Conservation (phyloP, 2,888 invertebrate species). For the Podotricha telesiphe region DNA sequence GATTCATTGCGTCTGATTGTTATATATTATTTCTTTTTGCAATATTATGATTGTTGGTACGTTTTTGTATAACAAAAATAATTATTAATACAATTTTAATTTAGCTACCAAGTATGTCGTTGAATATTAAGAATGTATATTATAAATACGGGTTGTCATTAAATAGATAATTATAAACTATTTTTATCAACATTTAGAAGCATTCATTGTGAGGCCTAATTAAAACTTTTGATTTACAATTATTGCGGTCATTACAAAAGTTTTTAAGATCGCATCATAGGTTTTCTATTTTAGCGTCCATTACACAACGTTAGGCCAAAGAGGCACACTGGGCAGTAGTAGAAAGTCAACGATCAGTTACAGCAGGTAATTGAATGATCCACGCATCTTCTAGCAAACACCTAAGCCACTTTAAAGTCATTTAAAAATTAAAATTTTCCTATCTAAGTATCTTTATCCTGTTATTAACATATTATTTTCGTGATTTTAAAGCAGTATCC, state of each 20-base stretch:
- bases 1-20: conserved; percentile 7
- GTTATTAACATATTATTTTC: conserved; percentile 25
- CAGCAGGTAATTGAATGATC: conserved; percentile 63
- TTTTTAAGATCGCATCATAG: conserved; percentile 1
- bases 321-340: conserved; percentile 60
- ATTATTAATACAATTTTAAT: not conserved
- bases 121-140: not conserved
- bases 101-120: not conserved
- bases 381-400: conserved; percentile 47
- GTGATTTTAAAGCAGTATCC: conserved; percentile 2
- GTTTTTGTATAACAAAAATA: not conserved
- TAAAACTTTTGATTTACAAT: not conserved
- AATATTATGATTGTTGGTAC: not conserved
- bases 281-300: conserved; percentile 74
- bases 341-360: conserved; percentile 66
- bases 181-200: no score
- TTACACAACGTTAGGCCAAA: conserved; percentile 66
- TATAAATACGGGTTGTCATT: no score
- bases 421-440: conserved; percentile 18
- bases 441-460: conserved; percentile 24
- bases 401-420: conserved; percentile 9
- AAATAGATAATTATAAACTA: no score
- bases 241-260: not conserved
- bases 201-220: not conserved
- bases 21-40: not conserved